Conservation (phyloP, 2,113 vertebrate genomes). For the Apteryx owenii region DNA sequence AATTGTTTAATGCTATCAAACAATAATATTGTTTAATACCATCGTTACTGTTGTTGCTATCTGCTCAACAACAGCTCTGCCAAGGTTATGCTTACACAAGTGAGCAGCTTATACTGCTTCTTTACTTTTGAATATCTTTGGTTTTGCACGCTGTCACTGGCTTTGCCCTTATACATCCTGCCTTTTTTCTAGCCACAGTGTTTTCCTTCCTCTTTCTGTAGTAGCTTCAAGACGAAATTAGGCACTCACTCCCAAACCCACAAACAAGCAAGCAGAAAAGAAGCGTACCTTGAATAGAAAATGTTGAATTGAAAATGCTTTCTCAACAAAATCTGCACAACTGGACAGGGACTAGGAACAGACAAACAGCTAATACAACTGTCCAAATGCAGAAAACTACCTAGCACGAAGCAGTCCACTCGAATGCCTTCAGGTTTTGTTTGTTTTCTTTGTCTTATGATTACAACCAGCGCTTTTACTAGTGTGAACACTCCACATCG, state of each 20-base stretch:
- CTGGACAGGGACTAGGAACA: background rate
- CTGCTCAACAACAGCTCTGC: background rate
- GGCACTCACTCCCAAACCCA: background rate
- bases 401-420: background rate
- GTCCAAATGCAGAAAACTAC: background rate
- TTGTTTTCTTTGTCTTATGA: background rate
- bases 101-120: background rate
- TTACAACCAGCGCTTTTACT: background rate
- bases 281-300: background rate
- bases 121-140: background rate
- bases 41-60: background rate
- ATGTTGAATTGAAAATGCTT: background rate
- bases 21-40: background rate
- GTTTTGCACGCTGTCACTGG: background rate
- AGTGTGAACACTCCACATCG: background rate
- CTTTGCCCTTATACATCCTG: background rate
- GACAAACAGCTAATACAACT: background rate
- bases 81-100: background rate
- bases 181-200: background rate
- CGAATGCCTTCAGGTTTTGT: rapidly evolving
- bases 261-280: background rate
- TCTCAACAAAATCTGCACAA: background rate
- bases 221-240: conserved; percentile 13
- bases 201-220: conserved; percentile 62
- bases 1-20: background rate